phyloP scores from a whole-genome alignment of 2,113 vertebrate genomes.

The Colinus virginianus region DNA sequence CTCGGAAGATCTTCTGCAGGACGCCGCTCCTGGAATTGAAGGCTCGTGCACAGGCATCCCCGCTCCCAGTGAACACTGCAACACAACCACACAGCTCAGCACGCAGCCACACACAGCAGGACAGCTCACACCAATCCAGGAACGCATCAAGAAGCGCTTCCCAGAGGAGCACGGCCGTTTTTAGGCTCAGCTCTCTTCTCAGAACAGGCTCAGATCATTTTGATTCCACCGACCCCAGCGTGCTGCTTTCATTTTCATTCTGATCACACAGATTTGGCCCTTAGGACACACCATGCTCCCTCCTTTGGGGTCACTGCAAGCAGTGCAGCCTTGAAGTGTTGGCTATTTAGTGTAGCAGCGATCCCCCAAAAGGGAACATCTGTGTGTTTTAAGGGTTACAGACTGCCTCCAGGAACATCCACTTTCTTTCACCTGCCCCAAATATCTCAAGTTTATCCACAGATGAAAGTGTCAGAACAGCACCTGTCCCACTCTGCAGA shows the following conservation, averaged over 20 bases:
- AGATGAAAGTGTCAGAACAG: background rate
- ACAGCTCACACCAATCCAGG: accelerated
- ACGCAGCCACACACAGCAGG: accelerated
- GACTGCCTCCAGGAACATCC: background rate
- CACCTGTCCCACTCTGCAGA: background rate
- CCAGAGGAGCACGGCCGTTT: background rate
- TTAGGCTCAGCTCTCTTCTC: background rate
- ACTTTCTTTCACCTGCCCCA: background rate
- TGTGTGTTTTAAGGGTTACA: background rate
- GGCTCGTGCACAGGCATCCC: constrained; percentile 82
- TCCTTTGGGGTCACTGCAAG: background rate
- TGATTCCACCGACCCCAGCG: background rate
- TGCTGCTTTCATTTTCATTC: background rate
- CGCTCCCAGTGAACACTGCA: constrained; percentile 86
- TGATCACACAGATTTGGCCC: accelerated
- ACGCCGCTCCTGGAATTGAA: constrained; percentile 80
- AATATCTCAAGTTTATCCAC: background rate
- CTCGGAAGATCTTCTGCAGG: constrained; percentile 83
- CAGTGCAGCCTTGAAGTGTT: background rate
- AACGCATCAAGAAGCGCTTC: background rate
- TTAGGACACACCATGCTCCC: background rate
- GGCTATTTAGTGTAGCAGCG: background rate
- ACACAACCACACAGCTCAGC: background rate
- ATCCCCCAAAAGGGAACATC: background rate
- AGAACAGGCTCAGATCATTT: background rate